phyloP scores from a whole-genome alignment of 2,888 invertebrate species.

The Oegoconia quadripuncta region DNA sequence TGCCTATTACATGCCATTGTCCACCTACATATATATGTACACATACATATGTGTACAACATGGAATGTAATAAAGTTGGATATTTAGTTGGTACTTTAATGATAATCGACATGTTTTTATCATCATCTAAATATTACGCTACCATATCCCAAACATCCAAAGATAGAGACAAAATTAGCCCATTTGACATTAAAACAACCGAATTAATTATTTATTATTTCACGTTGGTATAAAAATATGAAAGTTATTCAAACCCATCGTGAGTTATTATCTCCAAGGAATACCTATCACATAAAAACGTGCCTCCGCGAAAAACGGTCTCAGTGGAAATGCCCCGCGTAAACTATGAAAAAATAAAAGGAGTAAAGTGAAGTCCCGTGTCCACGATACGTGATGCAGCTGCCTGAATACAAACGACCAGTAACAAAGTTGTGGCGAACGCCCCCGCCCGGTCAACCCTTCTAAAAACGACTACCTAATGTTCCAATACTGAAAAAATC shows the following conservation, averaged over 20 bases:
- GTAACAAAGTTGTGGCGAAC: conserved; percentile 39
- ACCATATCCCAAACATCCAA: too few species aligned
- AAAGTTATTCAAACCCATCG: conserved; percentile 12
- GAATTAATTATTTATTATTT: background rate
- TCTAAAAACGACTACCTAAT: conserved; percentile 11
- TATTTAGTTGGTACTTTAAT: too few species aligned
- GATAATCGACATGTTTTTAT: too few species aligned
- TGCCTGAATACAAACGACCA: conserved; percentile 56
- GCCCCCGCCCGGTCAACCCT: conserved; percentile 27
- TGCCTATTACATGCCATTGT: too few species aligned
- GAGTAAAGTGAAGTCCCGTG: conserved; percentile 48
- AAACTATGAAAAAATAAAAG: conserved; percentile 33
- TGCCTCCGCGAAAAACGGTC: conserved; percentile 18
- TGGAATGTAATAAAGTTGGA: too few species aligned
- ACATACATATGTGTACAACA: too few species aligned
- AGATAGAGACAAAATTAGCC: too few species aligned
- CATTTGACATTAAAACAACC: too few species aligned
- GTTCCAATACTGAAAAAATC: conserved; percentile 11
- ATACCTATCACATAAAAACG: conserved; percentile 17
- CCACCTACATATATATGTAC: too few species aligned
- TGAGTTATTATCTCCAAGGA: conserved; percentile 16
- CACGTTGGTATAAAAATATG: background rate
- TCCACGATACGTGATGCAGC: conserved; percentile 42
- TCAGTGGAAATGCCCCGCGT: conserved; percentile 22
- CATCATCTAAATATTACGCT: too few species aligned